A percentile compares a stretch with the other conserved stretches of the same genome.
Conservation (phyloP, 1,140 invertebrate species). For the Drosophila tsacasi region DNA sequence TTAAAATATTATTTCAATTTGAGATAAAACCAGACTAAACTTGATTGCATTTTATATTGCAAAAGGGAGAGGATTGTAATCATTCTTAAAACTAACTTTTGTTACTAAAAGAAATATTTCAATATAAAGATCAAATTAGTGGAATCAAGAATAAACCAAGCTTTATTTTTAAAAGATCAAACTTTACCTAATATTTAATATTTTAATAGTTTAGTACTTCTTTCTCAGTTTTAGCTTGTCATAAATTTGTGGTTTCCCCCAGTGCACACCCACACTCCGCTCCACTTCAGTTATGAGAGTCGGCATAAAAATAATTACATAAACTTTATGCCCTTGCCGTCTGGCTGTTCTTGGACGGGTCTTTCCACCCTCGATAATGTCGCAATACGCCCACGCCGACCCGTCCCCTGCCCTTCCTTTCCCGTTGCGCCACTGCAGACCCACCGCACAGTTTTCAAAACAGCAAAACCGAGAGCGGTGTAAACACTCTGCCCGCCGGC, state of each 20-base stretch:
- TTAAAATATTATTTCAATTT: background rate
- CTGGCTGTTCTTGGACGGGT: slow-evolving; percentile 70
- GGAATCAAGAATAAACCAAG: no score
- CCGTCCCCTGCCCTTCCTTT: slow-evolving; percentile 19
- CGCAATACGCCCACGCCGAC: slow-evolving; percentile 53
- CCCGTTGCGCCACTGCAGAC: slow-evolving; percentile 15
- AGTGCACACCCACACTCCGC: slow-evolving; percentile 27
- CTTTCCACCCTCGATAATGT: slow-evolving; percentile 78
- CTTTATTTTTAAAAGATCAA: no score
- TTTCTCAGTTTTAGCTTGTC: no score
- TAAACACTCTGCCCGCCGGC: slow-evolving; percentile 67
- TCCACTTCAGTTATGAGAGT: slow-evolving; percentile 54
- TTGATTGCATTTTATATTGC: background rate
- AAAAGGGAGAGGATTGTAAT: background rate
- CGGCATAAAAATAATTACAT: slow-evolving; percentile 84
- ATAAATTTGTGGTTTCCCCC: background rate
- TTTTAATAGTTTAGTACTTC: no score
- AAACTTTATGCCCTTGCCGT: slow-evolving; percentile 74
- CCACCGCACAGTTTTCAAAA: slow-evolving; percentile 77
- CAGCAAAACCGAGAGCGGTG: slow-evolving; percentile 72
- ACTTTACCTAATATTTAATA: no score
- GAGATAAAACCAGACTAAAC: background rate
- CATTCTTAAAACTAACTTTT: background rate
- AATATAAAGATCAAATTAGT: background rate
- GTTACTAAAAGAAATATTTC: background rate